Evolutionary conservation across 2,888 invertebrate genomes (phyloP), one percentile per base, ranked within the genome.

Genomic region (Zaprionus bogoriensis): DNA sequence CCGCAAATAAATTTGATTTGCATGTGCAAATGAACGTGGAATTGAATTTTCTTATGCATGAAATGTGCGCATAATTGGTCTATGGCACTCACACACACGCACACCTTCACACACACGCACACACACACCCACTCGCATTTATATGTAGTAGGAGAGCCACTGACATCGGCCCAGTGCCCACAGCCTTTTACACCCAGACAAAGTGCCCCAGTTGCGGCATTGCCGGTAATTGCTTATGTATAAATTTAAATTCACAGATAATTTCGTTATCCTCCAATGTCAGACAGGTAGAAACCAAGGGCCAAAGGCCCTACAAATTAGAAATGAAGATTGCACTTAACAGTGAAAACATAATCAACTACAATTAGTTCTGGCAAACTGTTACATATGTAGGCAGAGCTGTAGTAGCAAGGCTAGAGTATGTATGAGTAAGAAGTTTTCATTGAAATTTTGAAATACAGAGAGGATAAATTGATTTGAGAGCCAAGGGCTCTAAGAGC

Each of bases 1-100:
- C 83, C 83, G 69, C 80, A 83, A 80, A 81, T 81, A 83, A 80
- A 83, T 83, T 83, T 79, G 77, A 87, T 86, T 87, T 87, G 83
- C 87, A 87, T 87, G 81, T 85, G 79, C 87, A 85, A 87, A 87
- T 85, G 71, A 78, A 83, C 83, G 77, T 85, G 87, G 83, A 87
- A 87, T 83, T 87, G 85, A 85, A 85, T 85, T 87, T 86, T 86
- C 87, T 83, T 81, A 87, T 87, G 87, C 87, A 87, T 85, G 85
- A 85, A 85, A 87, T 83, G 83, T 83, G 77, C 74, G 79, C 83
- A 85, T 81, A 81, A 81, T 85, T 81, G 81, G 83, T 82, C 74
- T 65, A 66, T 76, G 58, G 55, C 46, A 46, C 30, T 28, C 57
- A 60, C 53, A 48, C 54, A 45, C 54, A 61, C 46, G n/a, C 51